A percentile compares a stretch with the other conserved stretches of the same genome.
Evolutionary conservation across 2,113 vertebrate genomes (phyloP).

Genomic region (Nyctereutes procyonoides): DNA sequence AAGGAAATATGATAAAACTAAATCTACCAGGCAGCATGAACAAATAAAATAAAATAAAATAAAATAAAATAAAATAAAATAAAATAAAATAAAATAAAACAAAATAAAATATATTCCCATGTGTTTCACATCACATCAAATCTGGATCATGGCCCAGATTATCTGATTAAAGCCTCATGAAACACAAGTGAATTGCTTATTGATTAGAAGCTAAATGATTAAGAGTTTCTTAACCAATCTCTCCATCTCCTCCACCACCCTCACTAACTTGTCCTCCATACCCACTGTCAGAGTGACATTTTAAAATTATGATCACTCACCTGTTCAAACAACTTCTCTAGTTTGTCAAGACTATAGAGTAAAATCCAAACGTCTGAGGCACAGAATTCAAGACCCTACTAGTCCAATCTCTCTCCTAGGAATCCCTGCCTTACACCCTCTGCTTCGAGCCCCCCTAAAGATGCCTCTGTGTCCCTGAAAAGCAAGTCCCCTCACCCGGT

Average conservation of each 20-base stretch:
- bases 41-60: not conserved
- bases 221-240: slow-evolving; percentile 41
- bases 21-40: not conserved
- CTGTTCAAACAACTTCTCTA: not conserved
- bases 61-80: not conserved
- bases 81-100: not conserved
- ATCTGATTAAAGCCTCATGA: slow-evolving; percentile 45
- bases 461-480: not conserved
- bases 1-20: slow-evolving; percentile 39
- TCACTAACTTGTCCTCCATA: not conserved
- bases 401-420: not conserved
- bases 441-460: not conserved
- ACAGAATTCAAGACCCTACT: not conserved
- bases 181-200: slow-evolving; percentile 57
- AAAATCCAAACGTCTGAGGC: slow-evolving; percentile 31
- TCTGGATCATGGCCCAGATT: slow-evolving; percentile 26
- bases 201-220: slow-evolving; percentile 50
- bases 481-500: not conserved
- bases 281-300: not conserved
- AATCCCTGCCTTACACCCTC: not conserved
- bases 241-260: not conserved
- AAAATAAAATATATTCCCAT: not conserved
- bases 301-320: not conserved
- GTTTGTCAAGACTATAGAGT: not conserved
- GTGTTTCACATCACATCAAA: slow-evolving; percentile 9